A percentile compares a stretch with the other conserved stretches of the same genome.
Evolutionary conservation across 2,113 vertebrate genomes (phyloP).

Genomic region (Sula dactylatra): DNA sequence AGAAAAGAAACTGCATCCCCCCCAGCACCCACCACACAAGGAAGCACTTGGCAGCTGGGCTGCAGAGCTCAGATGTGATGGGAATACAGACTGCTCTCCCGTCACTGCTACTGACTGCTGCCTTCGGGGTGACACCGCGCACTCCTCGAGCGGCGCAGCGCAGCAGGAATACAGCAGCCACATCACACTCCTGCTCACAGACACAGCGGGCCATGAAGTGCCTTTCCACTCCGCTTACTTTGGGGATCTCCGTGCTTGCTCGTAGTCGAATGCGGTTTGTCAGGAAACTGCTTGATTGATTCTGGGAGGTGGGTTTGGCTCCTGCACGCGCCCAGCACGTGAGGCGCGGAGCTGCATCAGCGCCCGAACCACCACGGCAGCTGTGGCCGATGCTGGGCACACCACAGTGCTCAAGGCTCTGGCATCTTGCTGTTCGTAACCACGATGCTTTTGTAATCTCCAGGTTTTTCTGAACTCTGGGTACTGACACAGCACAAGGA

Average conservation of each 20-base stretch:
- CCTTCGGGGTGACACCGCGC: fast-evolving
- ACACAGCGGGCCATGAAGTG: background rate
- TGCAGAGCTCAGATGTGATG: fast-evolving
- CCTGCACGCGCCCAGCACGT: fast-evolving
- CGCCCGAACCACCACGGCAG: background rate
- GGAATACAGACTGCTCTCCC: background rate
- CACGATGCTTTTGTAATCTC: fast-evolving
- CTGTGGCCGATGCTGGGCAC: background rate
- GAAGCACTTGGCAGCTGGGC: background rate
- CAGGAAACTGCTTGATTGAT: background rate
- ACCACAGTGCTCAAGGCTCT: fast-evolving
- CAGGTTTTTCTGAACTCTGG: fast-evolving
- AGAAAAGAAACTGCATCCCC: fast-evolving
- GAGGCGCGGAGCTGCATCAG: background rate
- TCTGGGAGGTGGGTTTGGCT: background rate
- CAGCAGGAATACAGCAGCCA: background rate
- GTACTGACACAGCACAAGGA: background rate
- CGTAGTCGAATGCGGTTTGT: background rate
- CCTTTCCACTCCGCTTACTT: background rate
- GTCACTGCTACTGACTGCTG: background rate
- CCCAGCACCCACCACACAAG: fast-evolving
- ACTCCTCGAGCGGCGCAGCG: fast-evolving
- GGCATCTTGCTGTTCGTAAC: fast-evolving
- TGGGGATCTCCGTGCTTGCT: background rate
- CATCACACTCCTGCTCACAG: background rate